Percentiles rank a stretch among this genome's conserved stretches.
These are phyloP conservation scores for Corydoras maculifer DNA, from an alignment of 2,113 vertebrate species.

Conservation along the genomic window DNA sequence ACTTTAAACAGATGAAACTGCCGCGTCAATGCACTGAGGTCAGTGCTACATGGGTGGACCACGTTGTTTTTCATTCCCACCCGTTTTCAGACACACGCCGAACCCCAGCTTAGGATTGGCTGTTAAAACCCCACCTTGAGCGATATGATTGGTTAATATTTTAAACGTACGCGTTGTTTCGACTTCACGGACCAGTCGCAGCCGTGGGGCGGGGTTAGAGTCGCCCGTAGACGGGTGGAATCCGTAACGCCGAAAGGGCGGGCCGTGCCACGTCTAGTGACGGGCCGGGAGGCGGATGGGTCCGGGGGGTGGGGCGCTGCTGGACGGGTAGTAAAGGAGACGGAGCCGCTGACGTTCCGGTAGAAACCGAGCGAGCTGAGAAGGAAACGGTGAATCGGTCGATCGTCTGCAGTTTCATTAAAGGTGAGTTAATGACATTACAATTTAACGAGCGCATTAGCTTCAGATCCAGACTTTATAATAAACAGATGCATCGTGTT, in stretches of 20 bases:
- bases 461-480: too few relatives aligned
- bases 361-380: neutral
- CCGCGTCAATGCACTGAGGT: neutral
- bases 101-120: neutral
- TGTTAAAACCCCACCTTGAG: neutral
- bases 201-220: neutral
- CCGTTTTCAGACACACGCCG: neutral
- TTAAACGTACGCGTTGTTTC: neutral
- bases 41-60: neutral
- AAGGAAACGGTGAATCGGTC: neutral
- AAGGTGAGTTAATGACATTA: too few relatives aligned
- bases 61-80: neutral
- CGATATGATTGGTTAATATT: neutral
- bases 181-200: conserved; percentile 1
- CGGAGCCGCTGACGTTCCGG: neutral
- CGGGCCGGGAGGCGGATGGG: conserved; percentile 34
- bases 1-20: neutral
- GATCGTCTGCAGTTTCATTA: neutral
- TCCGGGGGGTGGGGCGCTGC: neutral
- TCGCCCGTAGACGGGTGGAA: neutral
- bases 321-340: neutral
- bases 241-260: neutral
- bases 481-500: too few relatives aligned
- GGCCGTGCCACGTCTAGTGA: conserved; percentile 48
- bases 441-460: too few relatives aligned